Evolutionary conservation across 2,113 vertebrate species (phyloP).

Genomic region (Dromiciops gliroides): DNA sequence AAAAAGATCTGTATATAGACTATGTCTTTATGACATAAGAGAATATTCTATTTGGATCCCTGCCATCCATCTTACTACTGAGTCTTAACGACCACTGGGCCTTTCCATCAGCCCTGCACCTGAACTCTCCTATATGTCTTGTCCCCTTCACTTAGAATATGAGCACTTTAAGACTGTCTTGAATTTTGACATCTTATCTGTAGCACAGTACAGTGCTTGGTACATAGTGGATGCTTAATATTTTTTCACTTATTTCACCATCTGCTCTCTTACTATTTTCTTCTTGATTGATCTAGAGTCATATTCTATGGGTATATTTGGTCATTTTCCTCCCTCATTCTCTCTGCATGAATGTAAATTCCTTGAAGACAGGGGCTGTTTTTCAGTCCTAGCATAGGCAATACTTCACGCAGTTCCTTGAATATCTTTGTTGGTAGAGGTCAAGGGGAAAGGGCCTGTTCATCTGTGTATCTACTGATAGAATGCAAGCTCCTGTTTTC

Average conservation of each 20-base stretch:
- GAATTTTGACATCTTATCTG: background rate
- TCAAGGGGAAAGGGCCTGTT: background rate
- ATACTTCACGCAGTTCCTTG: background rate
- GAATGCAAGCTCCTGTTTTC: background rate
- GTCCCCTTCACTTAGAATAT: background rate
- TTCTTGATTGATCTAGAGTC: background rate
- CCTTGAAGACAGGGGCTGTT: background rate
- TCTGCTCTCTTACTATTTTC: background rate
- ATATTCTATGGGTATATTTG: background rate
- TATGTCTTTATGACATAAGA: background rate
- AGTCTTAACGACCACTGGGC: background rate
- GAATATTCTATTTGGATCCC: background rate
- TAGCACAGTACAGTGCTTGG: background rate
- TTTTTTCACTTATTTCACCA: background rate
- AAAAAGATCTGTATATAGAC: background rate
- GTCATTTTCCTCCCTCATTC: background rate
- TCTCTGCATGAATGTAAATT: background rate
- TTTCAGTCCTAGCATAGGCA: background rate
- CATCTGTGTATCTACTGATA: background rate
- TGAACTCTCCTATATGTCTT: background rate
- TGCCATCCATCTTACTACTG: background rate
- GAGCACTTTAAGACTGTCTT: background rate
- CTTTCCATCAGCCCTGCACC: background rate
- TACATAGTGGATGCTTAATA: background rate
- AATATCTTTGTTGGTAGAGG: background rate